Percentiles rank a stretch among this genome's conserved stretches.
Conservation (phyloP, 2,113 vertebrate species). For the Myodes glareolus region DNA sequence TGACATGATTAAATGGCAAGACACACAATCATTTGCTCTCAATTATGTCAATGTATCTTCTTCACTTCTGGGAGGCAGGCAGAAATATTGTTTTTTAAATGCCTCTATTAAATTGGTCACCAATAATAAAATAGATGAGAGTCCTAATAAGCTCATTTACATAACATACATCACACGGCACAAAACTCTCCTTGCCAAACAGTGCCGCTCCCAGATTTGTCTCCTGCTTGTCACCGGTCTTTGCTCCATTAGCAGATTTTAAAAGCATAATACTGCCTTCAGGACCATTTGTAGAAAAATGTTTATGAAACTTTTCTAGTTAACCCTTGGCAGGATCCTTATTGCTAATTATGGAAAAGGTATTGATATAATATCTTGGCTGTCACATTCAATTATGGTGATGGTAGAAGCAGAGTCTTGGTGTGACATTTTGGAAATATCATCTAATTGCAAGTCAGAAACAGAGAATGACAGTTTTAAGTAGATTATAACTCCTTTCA, state of each 20-base stretch:
- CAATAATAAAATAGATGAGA: slow-evolving; percentile 92
- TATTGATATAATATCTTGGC: slow-evolving; percentile 94
- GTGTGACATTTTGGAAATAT: slow-evolving; percentile 87
- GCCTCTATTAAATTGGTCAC: slow-evolving; percentile 91
- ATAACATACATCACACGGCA: slow-evolving; percentile 88
- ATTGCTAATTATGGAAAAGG: slow-evolving; percentile 93
- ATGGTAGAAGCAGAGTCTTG: slow-evolving; percentile 84
- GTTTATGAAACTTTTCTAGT: slow-evolving; percentile 85
- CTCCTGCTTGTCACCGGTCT: slow-evolving; percentile 84
- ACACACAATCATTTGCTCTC: slow-evolving; percentile 92
- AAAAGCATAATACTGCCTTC: slow-evolving; percentile 82
- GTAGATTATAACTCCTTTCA: slow-evolving; percentile 85
- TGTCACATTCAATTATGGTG: slow-evolving; percentile 93
- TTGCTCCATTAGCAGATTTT: slow-evolving; percentile 84
- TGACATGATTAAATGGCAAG: slow-evolving; percentile 91
- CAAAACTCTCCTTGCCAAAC: slow-evolving; percentile 86
- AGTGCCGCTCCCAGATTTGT: slow-evolving; percentile 86
- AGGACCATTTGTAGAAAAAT: slow-evolving; percentile 84
- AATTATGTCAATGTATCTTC: slow-evolving; percentile 92
- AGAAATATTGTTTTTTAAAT: slow-evolving; percentile 94
- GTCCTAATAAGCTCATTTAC: slow-evolving; percentile 91
- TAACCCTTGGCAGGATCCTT: slow-evolving; percentile 91
- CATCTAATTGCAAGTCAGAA: slow-evolving; percentile 88
- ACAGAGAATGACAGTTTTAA: slow-evolving; percentile 87
- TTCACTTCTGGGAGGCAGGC: slow-evolving; percentile 89